Base-by-base conservation (phyloP, 2,888 invertebrate genomes). In the Xanthorhoe designata region DNA sequence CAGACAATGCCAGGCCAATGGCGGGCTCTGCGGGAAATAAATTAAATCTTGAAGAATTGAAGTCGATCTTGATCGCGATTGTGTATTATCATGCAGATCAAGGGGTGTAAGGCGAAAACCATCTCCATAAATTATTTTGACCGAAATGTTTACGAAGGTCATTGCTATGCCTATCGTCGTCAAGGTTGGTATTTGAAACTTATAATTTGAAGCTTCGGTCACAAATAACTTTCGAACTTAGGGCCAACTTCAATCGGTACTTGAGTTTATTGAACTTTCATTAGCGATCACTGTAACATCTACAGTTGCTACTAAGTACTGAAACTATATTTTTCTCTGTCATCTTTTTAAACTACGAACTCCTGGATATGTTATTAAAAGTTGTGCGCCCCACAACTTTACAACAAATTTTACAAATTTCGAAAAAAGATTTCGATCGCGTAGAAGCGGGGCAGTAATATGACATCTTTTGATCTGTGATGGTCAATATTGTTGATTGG, bases 21-120 rank as follows among this genome's bases (percentile, higher is more conserved):
- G 68, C 63, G 61, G 42, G 51, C 69, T 72, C 68, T 54, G 65
- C 56, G 71, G 72, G 69, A 70, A 68, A 71, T 66, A 72, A n/a
- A 74, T 76, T 74, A 74, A 74, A 73, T 66, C 67, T 62, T 70
- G 62, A 76, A 73, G 70, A 68, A 72, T 71, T 68, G 66, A 58
- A 71, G 54, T 50, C 53, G 45, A 71, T 68, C 68, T 17, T 19
- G 18, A 61, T 63, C 29, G 47, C 60, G 56, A 66, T 62, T 63
- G 58, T 54, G 42, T 59, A 63, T 61, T 64, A 66, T 64, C 61
- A 51, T 52, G 66, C 24, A 47, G 54, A 64, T 56, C 49, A 29
- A 32, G 38, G 53, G 29, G 45, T 47, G 24, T 45, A 45, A 24
- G 19, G n/a, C 24, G 55, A 55, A 45, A 66, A 35, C 51, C 62